These are phyloP conservation scores for Muschampia plurimacula DNA, from an alignment of 2,888 invertebrate species.

Conservation along the genomic window DNA sequence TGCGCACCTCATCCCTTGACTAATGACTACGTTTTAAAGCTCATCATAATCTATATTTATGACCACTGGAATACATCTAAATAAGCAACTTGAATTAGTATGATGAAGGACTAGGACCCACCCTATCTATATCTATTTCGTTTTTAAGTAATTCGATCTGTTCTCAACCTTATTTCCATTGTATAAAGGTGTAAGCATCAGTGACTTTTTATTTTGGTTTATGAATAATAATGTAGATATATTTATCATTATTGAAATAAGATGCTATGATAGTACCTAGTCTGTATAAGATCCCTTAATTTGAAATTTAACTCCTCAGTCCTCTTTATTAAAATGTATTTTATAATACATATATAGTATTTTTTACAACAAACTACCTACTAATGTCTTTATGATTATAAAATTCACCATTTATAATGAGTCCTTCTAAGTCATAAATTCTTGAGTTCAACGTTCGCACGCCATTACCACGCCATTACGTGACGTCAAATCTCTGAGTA, in stretches of 20 bases:
- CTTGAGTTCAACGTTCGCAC: not conserved
- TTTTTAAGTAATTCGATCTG: not conserved
- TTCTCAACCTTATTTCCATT: not conserved
- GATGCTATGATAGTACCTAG: conserved; percentile 51
- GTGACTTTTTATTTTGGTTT: conserved; percentile 17
- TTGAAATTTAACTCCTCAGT: conserved; percentile 43
- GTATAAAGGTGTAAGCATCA: not conserved
- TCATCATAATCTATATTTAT: conserved; percentile 71
- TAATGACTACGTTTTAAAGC: conserved; percentile 44
- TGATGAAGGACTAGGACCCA: conserved; percentile 50
- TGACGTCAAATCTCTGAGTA: not conserved
- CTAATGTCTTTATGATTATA: not conserved
- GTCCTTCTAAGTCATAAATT: not conserved
- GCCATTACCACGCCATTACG: not conserved
- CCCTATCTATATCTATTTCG: not conserved
- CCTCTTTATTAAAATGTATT: too few relatives aligned
- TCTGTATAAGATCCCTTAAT: conserved; percentile 43
- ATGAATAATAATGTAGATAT: conserved; percentile 45
- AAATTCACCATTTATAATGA: not conserved
- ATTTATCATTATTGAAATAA: conserved; percentile 61
- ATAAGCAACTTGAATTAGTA: conserved; percentile 68
- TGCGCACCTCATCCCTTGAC: too few relatives aligned
- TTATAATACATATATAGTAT: too few relatives aligned
- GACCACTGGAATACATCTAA: conserved; percentile 64
- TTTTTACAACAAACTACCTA: not conserved